A percentile compares a stretch with the other conserved stretches of the same genome.
Evolutionary conservation across 2,888 invertebrate genomes (phyloP).

Genomic region (Phytoseiulus persimilis): DNA sequence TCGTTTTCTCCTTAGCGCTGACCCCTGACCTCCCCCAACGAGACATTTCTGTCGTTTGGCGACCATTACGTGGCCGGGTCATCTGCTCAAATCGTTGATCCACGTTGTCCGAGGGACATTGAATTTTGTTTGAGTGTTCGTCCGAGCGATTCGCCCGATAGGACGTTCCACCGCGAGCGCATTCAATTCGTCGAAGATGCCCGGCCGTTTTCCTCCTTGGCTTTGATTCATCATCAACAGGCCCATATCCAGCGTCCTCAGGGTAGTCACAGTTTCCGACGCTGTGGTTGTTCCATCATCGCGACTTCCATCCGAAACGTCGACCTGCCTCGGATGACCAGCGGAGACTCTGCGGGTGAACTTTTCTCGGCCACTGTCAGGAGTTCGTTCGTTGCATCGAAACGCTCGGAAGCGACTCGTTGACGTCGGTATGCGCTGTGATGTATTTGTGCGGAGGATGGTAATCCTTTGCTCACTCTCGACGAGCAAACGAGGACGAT

Average conservation of each 20-base stretch:
- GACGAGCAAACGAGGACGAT: no score
- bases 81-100: not conserved
- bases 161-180: not conserved
- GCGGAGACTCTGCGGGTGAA: not conserved
- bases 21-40: not conserved
- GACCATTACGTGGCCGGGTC: not conserved
- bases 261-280: not conserved
- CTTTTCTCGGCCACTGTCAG: not conserved
- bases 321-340: not conserved
- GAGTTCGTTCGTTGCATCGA: not conserved
- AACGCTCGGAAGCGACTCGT: not conserved
- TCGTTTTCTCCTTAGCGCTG: not conserved
- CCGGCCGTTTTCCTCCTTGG: not conserved
- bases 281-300: not conserved
- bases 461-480: not conserved
- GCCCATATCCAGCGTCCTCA: not conserved
- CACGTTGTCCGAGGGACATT: not conserved
- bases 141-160: no score
- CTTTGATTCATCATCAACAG: not conserved
- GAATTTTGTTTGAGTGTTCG: not conserved
- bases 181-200: not conserved
- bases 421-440: not conserved
- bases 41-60: not conserved
- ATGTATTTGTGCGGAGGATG: slow-evolving; percentile 5
- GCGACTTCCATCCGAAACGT: not conserved